phyloP scores from a whole-genome alignment of 2,113 vertebrate genomes.

The Coptodon rendalli region DNA sequence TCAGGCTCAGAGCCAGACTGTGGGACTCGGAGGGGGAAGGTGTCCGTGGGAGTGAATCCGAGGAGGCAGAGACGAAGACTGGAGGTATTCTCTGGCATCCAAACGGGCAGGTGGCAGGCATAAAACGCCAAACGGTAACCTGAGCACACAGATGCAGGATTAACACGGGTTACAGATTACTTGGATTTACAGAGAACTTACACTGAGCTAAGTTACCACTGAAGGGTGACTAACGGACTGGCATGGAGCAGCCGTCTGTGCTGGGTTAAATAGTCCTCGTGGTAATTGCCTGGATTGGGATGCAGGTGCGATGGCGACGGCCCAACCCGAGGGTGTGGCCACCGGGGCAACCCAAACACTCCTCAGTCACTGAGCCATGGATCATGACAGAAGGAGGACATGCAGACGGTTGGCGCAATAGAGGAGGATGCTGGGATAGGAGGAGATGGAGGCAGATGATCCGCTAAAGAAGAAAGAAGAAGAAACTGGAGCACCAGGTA shows the following conservation, averaged over 20 bases:
- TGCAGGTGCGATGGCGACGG: background rate
- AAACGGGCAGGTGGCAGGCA: background rate
- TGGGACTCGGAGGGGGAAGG: background rate
- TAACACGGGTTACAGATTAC: background rate
- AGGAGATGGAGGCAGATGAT: background rate
- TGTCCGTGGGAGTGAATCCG: background rate
- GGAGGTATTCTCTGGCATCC: background rate
- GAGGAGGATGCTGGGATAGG: background rate
- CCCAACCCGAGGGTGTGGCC: background rate
- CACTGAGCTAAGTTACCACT: background rate
- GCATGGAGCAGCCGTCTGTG: background rate
- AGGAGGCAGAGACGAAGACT: background rate
- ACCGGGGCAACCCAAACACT: background rate
- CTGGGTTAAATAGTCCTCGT: background rate
- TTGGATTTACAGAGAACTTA: background rate
- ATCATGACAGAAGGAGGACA: background rate
- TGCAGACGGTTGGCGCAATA: rapidly evolving
- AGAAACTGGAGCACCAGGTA: background rate
- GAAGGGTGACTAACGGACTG: background rate
- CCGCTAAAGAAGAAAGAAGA: background rate
- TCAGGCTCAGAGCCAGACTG: background rate
- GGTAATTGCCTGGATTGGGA: rapidly evolving
- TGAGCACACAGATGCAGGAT: rapidly evolving
- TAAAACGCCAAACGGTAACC: rapidly evolving
- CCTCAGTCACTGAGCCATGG: rapidly evolving